Conservation (phyloP, 2,888 invertebrate genomes). For the Podotricha telesiphe region DNA sequence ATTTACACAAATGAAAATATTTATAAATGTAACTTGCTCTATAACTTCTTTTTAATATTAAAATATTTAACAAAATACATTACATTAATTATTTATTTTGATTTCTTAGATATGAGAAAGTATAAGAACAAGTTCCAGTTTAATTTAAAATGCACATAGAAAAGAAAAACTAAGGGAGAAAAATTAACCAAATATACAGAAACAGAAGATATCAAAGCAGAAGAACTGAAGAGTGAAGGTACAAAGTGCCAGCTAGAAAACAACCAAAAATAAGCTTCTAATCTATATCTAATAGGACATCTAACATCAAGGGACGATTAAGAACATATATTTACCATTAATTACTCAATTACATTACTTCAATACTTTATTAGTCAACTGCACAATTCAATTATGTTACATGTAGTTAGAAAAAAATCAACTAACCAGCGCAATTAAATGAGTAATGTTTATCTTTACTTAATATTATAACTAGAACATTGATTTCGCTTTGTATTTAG, state of each 20-base stretch:
- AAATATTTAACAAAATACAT: background rate
- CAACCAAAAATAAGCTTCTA: slow-evolving; percentile 74
- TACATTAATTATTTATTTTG: background rate
- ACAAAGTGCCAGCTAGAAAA: slow-evolving; percentile 81
- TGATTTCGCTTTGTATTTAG: slow-evolving; percentile 30
- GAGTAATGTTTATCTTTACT: background rate
- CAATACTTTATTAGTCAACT: slow-evolving; percentile 44
- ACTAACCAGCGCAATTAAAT: slow-evolving; percentile 6
- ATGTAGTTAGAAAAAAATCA: background rate
- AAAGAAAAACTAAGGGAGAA: slow-evolving; percentile 70
- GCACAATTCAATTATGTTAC: slow-evolving; percentile 20
- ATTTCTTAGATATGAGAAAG: background rate
- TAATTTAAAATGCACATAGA: slow-evolving; percentile 25
- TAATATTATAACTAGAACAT: slow-evolving; percentile 19
- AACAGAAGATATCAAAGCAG: slow-evolving; percentile 67
- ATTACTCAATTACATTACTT: slow-evolving; percentile 32
- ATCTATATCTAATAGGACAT: slow-evolving; percentile 74
- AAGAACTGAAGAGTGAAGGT: slow-evolving; percentile 74
- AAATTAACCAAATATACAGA: slow-evolving; percentile 55
- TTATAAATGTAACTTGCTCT: background rate
- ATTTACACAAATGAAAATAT: background rate
- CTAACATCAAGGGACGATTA: slow-evolving; percentile 66
- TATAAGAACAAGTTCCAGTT: slow-evolving; percentile 30
- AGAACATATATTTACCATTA: slow-evolving; percentile 2
- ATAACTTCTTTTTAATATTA: slow-evolving; percentile 1